Percentiles rank a stretch among this genome's conserved stretches.
Conservation (phyloP, 2,113 vertebrate genomes). For the Mandrillus leucophaeus region DNA sequence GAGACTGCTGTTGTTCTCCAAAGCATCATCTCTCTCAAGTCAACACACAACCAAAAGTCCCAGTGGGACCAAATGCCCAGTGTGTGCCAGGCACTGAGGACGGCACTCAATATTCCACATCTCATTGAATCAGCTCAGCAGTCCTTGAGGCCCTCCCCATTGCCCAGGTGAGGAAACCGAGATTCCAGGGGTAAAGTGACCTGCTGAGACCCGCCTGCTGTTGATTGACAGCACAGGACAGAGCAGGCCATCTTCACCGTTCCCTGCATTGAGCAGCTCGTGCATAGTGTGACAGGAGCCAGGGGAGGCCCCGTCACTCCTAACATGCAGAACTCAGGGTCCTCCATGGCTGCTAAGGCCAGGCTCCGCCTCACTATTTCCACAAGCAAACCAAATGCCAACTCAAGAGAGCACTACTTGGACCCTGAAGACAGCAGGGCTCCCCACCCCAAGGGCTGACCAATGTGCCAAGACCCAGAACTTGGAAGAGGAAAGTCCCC, state of each 20-base stretch:
- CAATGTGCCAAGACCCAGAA: background rate
- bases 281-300: fast-evolving
- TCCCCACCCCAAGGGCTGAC: fast-evolving
- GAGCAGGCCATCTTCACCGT: fast-evolving
- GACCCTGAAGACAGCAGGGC: background rate
- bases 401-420: fast-evolving
- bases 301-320: background rate
- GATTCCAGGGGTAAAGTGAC: background rate
- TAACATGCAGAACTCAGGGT: fast-evolving
- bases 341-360: background rate
- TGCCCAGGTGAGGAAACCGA: background rate
- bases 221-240: fast-evolving
- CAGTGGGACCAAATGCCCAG: fast-evolving
- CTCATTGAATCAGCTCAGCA: fast-evolving
- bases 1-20: background rate
- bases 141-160: background rate
- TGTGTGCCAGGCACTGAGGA: fast-evolving
- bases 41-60: background rate
- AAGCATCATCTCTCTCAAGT: background rate
- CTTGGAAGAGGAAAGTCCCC: background rate
- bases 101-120: fast-evolving
- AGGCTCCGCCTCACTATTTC: background rate
- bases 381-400: background rate
- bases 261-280: background rate
- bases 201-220: fast-evolving